Evolutionary conservation across 2,797 vertebrate species (phyloP).

Genomic region (Synanceia verrucosa): DNA sequence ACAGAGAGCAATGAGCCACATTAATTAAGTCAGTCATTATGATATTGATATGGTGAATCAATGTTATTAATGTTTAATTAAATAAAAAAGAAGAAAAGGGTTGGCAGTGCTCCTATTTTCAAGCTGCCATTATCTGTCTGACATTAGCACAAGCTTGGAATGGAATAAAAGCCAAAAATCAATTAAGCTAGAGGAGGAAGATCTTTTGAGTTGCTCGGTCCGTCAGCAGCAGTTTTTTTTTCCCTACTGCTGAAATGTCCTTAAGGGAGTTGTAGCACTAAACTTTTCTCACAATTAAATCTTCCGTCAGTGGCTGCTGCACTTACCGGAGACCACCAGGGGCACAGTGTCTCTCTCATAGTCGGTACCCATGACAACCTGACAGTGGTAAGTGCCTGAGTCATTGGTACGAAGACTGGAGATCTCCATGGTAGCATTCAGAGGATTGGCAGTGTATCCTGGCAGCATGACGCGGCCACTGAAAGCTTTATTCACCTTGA

Average conservation of each 20-base stretch:
- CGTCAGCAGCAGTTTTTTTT: conserved; percentile 4
- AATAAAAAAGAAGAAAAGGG: conserved; percentile 39
- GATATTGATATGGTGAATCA: conserved; percentile 53
- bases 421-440: conserved; percentile 90
- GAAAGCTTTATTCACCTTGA: conserved; percentile 90
- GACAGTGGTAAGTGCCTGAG: conserved; percentile 91
- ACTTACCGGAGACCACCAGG: conserved; percentile 92
- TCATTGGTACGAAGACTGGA: conserved; percentile 88
- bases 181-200: conserved; percentile 7
- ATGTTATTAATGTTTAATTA: conserved; percentile 57
- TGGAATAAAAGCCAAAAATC: conserved; percentile 24
- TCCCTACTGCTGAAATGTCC: conserved; percentile 9
- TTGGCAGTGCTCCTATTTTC: conserved; percentile 32
- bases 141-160: conserved; percentile 26
- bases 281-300: conserved; percentile 37
- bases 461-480: conserved; percentile 88
- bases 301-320: conserved; percentile 24
- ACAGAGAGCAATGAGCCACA: conserved; percentile 23
- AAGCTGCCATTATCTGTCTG: conserved; percentile 27
- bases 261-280: conserved; percentile 6
- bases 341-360: conserved; percentile 91
- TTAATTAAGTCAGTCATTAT: conserved; percentile 45
- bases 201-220: conserved; percentile 4
- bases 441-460: conserved; percentile 81
- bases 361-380: conserved; percentile 88